phyloP scores from a whole-genome alignment of 2,888 invertebrate genomes.

The Metacarcinus magister region DNA sequence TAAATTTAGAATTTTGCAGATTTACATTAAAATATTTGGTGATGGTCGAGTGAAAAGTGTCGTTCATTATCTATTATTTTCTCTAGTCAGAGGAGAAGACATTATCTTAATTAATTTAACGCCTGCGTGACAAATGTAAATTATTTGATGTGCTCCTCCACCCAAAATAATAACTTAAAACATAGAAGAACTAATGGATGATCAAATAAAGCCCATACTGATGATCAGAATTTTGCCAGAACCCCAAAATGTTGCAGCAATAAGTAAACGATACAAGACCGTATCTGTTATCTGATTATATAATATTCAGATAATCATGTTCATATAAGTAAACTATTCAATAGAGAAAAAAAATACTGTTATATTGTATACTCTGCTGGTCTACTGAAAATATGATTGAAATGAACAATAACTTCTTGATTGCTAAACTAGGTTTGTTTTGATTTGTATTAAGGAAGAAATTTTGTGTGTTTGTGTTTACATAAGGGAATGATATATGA shows the following conservation, averaged over 20 bases:
- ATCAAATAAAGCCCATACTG: neutral
- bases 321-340: neutral
- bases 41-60: neutral
- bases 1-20: neutral
- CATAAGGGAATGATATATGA: no score
- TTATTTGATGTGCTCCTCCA: neutral
- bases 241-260: neutral
- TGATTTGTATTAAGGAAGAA: no score
- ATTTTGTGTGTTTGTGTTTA: no score
- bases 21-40: neutral
- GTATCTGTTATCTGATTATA: neutral
- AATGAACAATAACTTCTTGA: no score
- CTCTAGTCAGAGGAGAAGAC: neutral
- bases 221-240: neutral
- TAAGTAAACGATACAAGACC: neutral
- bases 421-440: no score
- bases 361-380: no score
- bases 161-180: neutral
- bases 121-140: neutral
- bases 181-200: neutral
- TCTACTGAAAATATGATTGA: no score
- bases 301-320: neutral
- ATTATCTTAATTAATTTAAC: neutral
- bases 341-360: no score
- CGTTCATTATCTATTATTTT: neutral